phyloP scores from a whole-genome alignment of 2,888 invertebrate genomes.

The Drosophila pseudotakahashii region DNA sequence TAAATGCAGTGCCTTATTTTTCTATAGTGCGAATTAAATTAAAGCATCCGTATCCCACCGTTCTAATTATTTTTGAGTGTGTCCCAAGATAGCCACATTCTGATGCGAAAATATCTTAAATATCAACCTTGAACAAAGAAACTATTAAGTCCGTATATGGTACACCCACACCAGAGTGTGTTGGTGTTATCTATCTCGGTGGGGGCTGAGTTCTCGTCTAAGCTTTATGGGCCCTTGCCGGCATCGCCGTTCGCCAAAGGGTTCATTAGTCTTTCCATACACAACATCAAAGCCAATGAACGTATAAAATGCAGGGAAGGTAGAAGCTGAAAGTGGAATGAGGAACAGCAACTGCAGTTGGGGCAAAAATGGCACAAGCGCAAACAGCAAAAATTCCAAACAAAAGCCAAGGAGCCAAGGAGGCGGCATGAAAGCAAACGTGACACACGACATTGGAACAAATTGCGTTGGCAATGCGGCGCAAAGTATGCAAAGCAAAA shows the following conservation, averaged over 20 bases:
- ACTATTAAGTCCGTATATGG: slow-evolving; percentile 23
- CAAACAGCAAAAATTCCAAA: slow-evolving; percentile 44
- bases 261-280: slow-evolving; percentile 76
- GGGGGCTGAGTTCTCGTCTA: slow-evolving; percentile 31
- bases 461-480: slow-evolving; percentile 38
- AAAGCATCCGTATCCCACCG: not conserved
- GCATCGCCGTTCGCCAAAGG: slow-evolving; percentile 62
- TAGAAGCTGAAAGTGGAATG: slow-evolving; percentile 11
- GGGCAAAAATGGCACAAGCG: slow-evolving; percentile 47
- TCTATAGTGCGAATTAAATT: too few species aligned
- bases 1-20: too few species aligned
- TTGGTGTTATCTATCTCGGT: slow-evolving; percentile 27
- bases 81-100: not conserved
- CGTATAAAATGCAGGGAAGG: slow-evolving; percentile 63
- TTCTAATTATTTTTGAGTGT: not conserved
- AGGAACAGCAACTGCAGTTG: slow-evolving; percentile 49
- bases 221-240: slow-evolving; percentile 49
- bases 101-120: slow-evolving; percentile 16
- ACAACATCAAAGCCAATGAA: slow-evolving; percentile 75
- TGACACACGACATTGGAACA: slow-evolving; percentile 50
- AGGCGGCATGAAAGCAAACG: slow-evolving; percentile 52
- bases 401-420: slow-evolving; percentile 34
- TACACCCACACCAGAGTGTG: not conserved
- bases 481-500: slow-evolving; percentile 50
- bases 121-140: slow-evolving; percentile 12